Evolutionary conservation across 1,140 invertebrate species (phyloP).

Genomic region (Drosophila busckii): DNA sequence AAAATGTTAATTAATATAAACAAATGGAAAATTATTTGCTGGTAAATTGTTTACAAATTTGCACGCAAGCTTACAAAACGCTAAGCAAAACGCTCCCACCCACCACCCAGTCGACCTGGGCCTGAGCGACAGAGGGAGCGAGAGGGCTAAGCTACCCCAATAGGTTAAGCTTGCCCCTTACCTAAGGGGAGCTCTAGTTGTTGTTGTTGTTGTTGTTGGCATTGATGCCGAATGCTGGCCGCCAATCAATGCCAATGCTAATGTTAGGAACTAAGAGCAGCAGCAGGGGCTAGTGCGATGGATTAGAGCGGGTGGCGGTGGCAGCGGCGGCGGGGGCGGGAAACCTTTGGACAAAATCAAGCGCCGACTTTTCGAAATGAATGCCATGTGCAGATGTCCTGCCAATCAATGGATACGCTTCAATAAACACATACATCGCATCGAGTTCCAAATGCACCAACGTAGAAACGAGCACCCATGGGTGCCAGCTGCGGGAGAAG

Average conservation of each 20-base stretch:
- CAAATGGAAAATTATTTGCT: slow-evolving; percentile 54
- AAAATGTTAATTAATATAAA: slow-evolving; percentile 65
- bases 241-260: slow-evolving; percentile 38
- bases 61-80: slow-evolving; percentile 47
- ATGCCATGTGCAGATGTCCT: slow-evolving; percentile 78
- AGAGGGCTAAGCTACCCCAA: too few species aligned
- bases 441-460: slow-evolving; percentile 38
- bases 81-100: too few species aligned
- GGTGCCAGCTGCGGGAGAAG: neutral
- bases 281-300: too few species aligned
- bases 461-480: neutral
- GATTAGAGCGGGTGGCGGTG: too few species aligned
- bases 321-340: neutral
- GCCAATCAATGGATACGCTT: slow-evolving; percentile 78
- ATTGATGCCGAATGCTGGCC: slow-evolving; percentile 24
- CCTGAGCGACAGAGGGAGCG: neutral
- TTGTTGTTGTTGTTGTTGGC: neutral
- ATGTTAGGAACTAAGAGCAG: slow-evolving; percentile 1
- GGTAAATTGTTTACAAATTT: slow-evolving; percentile 51
- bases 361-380: slow-evolving; percentile 69
- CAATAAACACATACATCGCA: slow-evolving; percentile 72
- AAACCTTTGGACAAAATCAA: slow-evolving; percentile 4
- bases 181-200: neutral
- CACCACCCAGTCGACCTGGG: too few species aligned
- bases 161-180: too few species aligned